Percentiles rank a stretch among this genome's conserved stretches.
phyloP scores from a whole-genome alignment of 2,888 invertebrate genomes.

The Tricholauxania praeusta region DNA sequence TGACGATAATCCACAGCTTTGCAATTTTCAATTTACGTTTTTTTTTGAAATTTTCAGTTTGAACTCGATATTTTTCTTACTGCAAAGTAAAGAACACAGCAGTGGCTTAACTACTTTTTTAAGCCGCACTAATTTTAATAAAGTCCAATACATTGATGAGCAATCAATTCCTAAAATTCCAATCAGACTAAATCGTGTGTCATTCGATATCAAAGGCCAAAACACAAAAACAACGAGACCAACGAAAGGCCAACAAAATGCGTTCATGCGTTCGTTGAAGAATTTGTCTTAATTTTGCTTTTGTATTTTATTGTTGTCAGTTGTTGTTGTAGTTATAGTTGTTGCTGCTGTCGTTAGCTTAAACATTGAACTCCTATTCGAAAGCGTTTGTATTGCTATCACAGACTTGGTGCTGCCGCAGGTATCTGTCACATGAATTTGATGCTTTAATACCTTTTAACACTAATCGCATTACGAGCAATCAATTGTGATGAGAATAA shows the following conservation, averaged over 20 bases:
- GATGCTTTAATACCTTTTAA: conserved; percentile 69
- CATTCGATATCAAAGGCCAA: conserved; percentile 14
- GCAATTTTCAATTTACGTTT: no score
- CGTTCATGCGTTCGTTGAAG: conserved; percentile 10
- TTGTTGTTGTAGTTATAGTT: conserved; percentile 10
- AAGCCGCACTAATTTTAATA: conserved; percentile 16
- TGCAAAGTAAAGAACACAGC: background rate
- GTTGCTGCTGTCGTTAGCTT: conserved; percentile 15
- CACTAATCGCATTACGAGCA: conserved; percentile 66
- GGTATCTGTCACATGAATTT: conserved; percentile 63
- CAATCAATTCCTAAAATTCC: conserved; percentile 7
- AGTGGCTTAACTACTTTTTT: background rate
- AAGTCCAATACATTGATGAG: background rate
- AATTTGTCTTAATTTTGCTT: conserved; percentile 23
- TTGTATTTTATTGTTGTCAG: background rate
- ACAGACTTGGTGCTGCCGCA: background rate
- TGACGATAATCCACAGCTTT: no score
- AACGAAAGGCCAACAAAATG: background rate
- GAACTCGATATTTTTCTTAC: no score
- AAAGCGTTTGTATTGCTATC: background rate
- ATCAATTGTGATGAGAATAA: conserved; percentile 68
- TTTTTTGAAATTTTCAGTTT: no score
- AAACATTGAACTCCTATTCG: no score
- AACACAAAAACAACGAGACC: background rate
- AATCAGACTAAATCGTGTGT: conserved; percentile 22